These are phyloP conservation scores for Typhlichthys eigenmanni DNA, from an alignment of 2,797 vertebrate genomes.

Conservation along the genomic window DNA sequence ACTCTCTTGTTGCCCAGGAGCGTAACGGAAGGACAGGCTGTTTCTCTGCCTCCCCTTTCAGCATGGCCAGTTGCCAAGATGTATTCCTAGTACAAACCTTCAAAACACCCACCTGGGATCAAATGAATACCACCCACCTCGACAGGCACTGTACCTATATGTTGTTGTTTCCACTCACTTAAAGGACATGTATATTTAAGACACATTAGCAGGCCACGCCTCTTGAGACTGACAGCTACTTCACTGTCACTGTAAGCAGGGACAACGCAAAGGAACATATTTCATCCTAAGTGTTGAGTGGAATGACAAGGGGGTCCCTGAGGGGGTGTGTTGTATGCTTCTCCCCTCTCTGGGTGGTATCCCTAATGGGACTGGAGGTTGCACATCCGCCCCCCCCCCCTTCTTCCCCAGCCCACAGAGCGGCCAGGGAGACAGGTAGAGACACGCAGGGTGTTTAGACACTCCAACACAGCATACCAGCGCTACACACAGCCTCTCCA, in stretches of 20 bases:
- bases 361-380: conserved; percentile 42
- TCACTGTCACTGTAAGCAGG: conserved; percentile 32
- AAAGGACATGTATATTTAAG: conserved; percentile 38
- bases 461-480: conserved; percentile 59
- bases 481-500: conserved; percentile 61
- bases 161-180: conserved; percentile 52
- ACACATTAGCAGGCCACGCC: conserved; percentile 9
- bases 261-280: conserved; percentile 40
- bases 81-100: conserved; percentile 1
- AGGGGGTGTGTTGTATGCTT: conserved; percentile 45
- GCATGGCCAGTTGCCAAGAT: conserved; percentile 7
- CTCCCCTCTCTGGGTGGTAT: conserved; percentile 73
- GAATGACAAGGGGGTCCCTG: conserved; percentile 49
- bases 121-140: conserved; percentile 14
- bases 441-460: conserved; percentile 66
- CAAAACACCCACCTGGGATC: conserved; percentile 6
- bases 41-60: conserved; percentile 5
- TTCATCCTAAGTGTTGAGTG: conserved; percentile 46
- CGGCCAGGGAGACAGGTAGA: conserved; percentile 55
- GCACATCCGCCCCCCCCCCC: not conserved
- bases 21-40: conserved; percentile 1
- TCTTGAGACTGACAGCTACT: conserved; percentile 22
- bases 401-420: conserved; percentile 24
- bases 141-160: conserved; percentile 34
- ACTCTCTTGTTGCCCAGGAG: conserved; percentile 8